Evolutionary conservation across 2,888 invertebrate species (phyloP), one percentile per base, ranked within the genome.

Genomic region (Villa cingulata): DNA sequence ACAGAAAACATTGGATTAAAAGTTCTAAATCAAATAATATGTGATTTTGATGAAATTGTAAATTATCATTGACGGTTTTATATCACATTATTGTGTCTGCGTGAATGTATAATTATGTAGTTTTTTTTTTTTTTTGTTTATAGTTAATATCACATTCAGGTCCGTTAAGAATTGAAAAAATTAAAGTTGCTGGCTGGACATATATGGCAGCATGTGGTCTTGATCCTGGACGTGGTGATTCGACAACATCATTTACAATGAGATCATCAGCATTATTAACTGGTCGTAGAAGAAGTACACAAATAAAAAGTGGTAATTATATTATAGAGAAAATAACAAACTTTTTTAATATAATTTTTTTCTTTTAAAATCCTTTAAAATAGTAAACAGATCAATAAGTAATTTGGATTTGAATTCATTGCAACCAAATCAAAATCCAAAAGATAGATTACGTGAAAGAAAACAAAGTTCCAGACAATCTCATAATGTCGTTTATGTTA

Each of bases 161-260:
- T 1, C 46, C 46, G 1, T 27, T 46, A 49, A 78, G 82, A 57
- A 83, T 97, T 10, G 96, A 97, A 67, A 96, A 96, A 70, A 96
- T 96, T 34, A 96, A 96, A 73, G 85, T 96, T 47, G 91, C 94
- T 41, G 92, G 91, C 50, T 89, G 89, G 76, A 95, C 95, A 0
- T 96, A 95, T 60, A 95, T 96, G 95, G 95, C 94, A 2, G 95
- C 94, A 2, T 89, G 90, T 59, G 96, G 96, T 0, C 20, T 96
- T 42, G 84, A 86, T 57, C 81, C 86, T 1, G 80, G 77, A 29
- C 74, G 81, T 44, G 74, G 82, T 48, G 75, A 77, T 58, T 79
- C 81, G 3, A 68, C 70, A 1, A 72, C 70, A 48, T 70, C 72
- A 3, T 36, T 47, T 15, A 36, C 42, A 2, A 43, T 37, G 20